These are phyloP conservation scores for Lampris incognitus DNA, from an alignment of 2,113 vertebrate genomes.

Conservation along the genomic window DNA sequence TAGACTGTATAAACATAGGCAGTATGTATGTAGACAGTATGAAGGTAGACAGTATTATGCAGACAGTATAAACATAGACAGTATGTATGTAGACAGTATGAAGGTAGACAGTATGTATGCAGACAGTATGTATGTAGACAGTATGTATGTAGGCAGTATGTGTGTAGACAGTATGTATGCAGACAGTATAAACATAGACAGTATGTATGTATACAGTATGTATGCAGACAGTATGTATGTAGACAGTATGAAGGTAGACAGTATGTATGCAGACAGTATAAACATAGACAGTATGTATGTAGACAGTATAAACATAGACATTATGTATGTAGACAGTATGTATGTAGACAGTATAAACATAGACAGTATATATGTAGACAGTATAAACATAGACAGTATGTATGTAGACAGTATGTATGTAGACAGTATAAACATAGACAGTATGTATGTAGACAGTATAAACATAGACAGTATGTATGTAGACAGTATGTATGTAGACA, in stretches of 20 bases:
- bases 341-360: too few species aligned
- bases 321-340: neutral
- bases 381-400: neutral
- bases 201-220: too few species aligned
- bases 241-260: too few species aligned
- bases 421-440: neutral
- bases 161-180: neutral
- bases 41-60: too few species aligned
- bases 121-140: neutral
- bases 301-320: too few species aligned
- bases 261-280: neutral
- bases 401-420: neutral
- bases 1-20: too few species aligned
- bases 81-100: neutral
- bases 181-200: neutral
- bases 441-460: neutral
- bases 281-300: too few species aligned
- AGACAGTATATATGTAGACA: neutral
- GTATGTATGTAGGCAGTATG: neutral
- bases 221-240: neutral
- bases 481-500: too few species aligned
- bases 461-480: constrained; percentile 1
- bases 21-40: neutral
- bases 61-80: too few species aligned
- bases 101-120: too few species aligned